Evolutionary conservation across 2,113 vertebrate species (phyloP), one percentile per base, ranked within the genome.

Genomic region (Hippocampus comes): DNA sequence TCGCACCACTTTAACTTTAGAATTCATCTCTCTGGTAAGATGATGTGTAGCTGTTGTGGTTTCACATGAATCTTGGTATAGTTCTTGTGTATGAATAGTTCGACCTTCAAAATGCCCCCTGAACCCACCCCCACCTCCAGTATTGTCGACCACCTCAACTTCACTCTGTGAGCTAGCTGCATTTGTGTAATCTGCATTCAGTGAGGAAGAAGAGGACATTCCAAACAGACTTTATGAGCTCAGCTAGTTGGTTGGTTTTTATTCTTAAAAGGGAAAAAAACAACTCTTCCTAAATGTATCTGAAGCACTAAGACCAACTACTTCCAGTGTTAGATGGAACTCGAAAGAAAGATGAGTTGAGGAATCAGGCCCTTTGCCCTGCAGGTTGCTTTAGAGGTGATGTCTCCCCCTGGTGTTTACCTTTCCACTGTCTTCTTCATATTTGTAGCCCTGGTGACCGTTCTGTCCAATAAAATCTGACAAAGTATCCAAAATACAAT

Each of bases 391-490:
- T 70, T 82, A 65, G 78, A 81, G 82, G 84, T 73, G 74, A 87
- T 73, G 85, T 78, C 86, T 86, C 89, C 90, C 87, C 84, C 89
- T 86, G 85, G 89, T 84, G 86, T 88, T 78, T 74, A 69, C 86
- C 82, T 89, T 70, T n/a, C 84, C 83, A 71, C 71, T 77, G 80
- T 89, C 86, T 74, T 84, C 87, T 83, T 88, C 78, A 79, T 89
- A 86, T 91, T 88, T 86, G 87, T 89, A 82, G 82, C 86, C 87
- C 85, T 88, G 88, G 87, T 91, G 84, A 89, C 84, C 73, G 73
- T 88, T 87, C 83, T 90, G 88, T 90, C 87, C 87, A 91, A 88
- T 91, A 90, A 91, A 91, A 87, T 87, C 82, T 80, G 81, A 89
- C 80, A 76, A 86, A 89, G 84, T 90, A 89, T 87, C 87, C 79